Evolutionary conservation across 2,888 invertebrate species (phyloP).

Genomic region (Liodrosophila aerea): DNA sequence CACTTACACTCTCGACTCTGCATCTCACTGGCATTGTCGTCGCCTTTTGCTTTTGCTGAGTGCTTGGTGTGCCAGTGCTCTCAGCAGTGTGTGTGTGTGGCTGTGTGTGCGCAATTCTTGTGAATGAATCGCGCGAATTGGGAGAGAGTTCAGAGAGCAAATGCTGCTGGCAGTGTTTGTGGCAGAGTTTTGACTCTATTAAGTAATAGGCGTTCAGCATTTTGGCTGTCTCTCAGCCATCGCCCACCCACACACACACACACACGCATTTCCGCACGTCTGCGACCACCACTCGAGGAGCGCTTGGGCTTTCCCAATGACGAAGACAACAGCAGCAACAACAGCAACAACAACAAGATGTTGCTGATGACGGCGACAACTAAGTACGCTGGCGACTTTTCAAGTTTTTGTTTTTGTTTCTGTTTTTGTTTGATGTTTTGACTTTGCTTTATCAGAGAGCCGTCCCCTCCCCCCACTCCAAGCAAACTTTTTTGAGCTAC

Average conservation of each 20-base stretch:
- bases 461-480: background rate
- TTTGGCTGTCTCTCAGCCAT: conserved; percentile 29
- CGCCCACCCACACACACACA: conserved; percentile 48
- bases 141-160: conserved; percentile 28
- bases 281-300: conserved; percentile 7
- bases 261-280: conserved; percentile 42
- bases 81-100: conserved; percentile 9
- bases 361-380: background rate
- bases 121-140: conserved; percentile 59
- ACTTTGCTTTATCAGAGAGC: background rate
- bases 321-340: conserved; percentile 3
- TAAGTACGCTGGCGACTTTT: background rate
- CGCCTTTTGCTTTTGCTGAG: conserved; percentile 64
- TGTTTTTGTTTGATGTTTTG: conserved; percentile 1
- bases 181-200: conserved; percentile 67
- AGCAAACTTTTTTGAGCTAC: conserved; percentile 12
- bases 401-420: conserved; percentile 17
- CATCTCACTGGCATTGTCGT: conserved; percentile 26
- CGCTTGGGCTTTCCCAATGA: conserved; percentile 30
- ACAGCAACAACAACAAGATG: conserved; percentile 1
- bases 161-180: conserved; percentile 26
- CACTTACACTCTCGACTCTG: conserved; percentile 2
- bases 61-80: conserved; percentile 51
- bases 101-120: conserved; percentile 32
- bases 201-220: conserved; percentile 73